These are phyloP conservation scores for Peucedramus taeniatus DNA, from an alignment of 2,113 vertebrate species.

Conservation along the genomic window DNA sequence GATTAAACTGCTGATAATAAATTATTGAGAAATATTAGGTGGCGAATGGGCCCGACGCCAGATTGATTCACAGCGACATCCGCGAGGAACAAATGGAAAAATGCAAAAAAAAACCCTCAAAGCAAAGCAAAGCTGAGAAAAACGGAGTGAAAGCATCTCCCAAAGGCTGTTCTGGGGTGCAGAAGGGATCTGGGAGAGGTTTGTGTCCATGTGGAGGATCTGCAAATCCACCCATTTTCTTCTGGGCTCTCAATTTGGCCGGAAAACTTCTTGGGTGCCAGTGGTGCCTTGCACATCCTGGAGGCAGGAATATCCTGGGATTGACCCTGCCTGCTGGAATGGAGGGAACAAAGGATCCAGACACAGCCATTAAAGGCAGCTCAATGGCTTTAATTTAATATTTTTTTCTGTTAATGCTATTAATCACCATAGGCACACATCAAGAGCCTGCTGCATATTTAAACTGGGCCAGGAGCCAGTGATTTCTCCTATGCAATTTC, in stretches of 20 bases:
- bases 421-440: neutral
- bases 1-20: constrained; percentile 37
- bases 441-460: constrained; percentile 1
- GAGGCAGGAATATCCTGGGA: neutral
- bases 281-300: rapidly evolving
- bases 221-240: neutral
- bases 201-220: neutral
- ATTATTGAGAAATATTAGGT: constrained; percentile 64
- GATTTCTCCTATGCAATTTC: constrained; percentile 46
- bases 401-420: neutral
- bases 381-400: neutral
- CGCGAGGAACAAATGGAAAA: neutral
- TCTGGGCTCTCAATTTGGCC: rapidly evolving
- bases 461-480: constrained; percentile 26
- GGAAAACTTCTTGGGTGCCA: neutral
- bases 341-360: neutral
- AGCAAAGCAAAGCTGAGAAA: neutral
- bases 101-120: neutral
- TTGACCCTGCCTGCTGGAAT: neutral
- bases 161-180: neutral
- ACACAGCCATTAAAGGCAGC: neutral
- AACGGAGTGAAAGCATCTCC: neutral
- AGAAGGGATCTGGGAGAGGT: neutral
- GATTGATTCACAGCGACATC: neutral
- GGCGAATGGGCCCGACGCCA: neutral